Evolutionary conservation across 1,140 invertebrate species (phyloP), one percentile per base, ranked within the genome.

Genomic region (Paramacrobiotus metropolitanus): DNA sequence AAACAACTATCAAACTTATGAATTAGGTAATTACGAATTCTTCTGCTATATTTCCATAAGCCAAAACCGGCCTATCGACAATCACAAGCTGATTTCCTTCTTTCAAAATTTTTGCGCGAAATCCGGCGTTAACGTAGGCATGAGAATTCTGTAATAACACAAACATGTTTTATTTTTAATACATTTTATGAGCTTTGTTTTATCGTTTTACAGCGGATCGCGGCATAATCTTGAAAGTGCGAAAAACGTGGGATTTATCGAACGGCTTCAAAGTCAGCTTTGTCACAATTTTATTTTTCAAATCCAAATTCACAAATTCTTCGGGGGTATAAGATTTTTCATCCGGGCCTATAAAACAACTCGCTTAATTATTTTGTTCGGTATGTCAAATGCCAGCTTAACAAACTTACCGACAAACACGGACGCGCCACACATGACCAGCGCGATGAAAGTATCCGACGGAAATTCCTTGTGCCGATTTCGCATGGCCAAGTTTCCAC

Each of bases 51-150:
- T 55, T 55, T 15, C 15, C 48, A 24, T 18, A 24, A 55, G 24
- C 9, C 9, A 55, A 18, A 28, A 24, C 48, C 4, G 15, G 15
- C 4, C 24, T 28, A 55, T 15, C 24, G 9, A 55, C 9, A 24
- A 55, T 24, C 48, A 9, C 4, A 4, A 4, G 4, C 4, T 24
- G 9, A 9, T 15, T 55, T 24, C 24, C 4, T 4, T 4, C 24
- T 2, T 62, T 59, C 60, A 71, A 69, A 21, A 75, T 20, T 59
- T 69, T 64, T 4, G 75, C 61, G 31, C 65, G 71, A 68, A 90
- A 87, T 3, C 82, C 86, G 18, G 83, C 83, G 69, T 86, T 87
- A 0, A 90, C 81, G 65, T 83, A 80, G 0, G 86, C 85, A 68
- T 87, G 84, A 0, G 85, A 79, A 70, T 88, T 89, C 48, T 55